Percentiles rank a stretch among this genome's conserved stretches.
Evolutionary conservation across 1,140 invertebrate genomes (phyloP).

Genomic region (Apocrypta bakeri): DNA sequence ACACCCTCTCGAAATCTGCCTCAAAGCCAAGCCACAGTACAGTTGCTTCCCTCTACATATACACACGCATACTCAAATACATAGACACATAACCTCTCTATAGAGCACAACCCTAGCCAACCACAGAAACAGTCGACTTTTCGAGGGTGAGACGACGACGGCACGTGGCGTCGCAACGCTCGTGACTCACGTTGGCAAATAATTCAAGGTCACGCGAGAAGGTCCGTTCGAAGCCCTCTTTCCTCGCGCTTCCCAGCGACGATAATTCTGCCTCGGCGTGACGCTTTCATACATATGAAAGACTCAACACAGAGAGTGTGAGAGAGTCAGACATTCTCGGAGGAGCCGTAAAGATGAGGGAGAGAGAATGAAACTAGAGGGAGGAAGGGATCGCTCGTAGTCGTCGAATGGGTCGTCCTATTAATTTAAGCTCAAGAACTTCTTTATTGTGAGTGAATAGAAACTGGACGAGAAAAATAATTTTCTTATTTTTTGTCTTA

Average conservation of each 20-base stretch:
- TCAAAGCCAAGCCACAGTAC: background rate
- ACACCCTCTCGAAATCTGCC: background rate
- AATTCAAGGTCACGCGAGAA: conserved; percentile 30
- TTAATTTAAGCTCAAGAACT: background rate
- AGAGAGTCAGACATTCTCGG: background rate
- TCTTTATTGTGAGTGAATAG: background rate
- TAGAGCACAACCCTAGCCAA: background rate
- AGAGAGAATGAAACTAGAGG: background rate
- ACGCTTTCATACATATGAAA: conserved; percentile 12
- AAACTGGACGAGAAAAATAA: background rate
- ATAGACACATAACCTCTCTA: background rate
- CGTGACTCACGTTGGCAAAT: conserved; percentile 19
- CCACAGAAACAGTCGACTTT: background rate
- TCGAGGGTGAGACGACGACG: background rate
- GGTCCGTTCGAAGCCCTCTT: background rate
- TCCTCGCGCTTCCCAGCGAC: background rate
- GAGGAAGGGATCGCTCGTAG: background rate
- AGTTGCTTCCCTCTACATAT: background rate
- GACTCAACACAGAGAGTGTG: background rate
- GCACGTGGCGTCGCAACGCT: background rate
- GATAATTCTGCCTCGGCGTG: background rate
- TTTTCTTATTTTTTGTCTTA: background rate
- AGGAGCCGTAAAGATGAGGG: background rate
- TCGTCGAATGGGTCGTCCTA: background rate
- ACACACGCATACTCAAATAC: too few relatives aligned